phyloP scores from a whole-genome alignment of 2,113 vertebrate species.

The Reinhardtius hippoglossoides region DNA sequence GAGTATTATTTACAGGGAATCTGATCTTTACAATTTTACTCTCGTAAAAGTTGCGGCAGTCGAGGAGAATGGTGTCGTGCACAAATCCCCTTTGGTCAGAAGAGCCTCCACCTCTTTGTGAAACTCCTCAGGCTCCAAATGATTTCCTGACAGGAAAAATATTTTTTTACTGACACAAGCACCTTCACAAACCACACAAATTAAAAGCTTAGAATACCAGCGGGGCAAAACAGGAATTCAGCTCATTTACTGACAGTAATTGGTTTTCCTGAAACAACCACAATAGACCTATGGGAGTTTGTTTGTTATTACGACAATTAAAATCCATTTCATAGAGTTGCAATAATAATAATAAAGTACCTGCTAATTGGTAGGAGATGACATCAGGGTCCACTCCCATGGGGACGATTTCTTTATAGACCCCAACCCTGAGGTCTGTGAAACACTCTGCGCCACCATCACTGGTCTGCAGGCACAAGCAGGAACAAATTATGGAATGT shows the following conservation, averaged over 20 bases:
- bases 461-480: conserved; percentile 83
- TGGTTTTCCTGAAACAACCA: too few relatives aligned
- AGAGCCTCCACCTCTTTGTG: conserved; percentile 91
- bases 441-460: conserved; percentile 92
- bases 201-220: background rate
- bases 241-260: background rate
- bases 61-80: conserved; percentile 90
- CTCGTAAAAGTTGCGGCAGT: conserved; percentile 99
- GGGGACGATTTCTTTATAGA: conserved; percentile 95
- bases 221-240: background rate
- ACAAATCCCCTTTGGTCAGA: conserved; percentile 77
- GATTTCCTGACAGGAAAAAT: conserved; percentile 82
- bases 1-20: background rate
- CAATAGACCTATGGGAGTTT: too few relatives aligned
- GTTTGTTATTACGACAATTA: too few relatives aligned
- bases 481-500: background rate
- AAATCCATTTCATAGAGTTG: background rate
- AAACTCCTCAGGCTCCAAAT: conserved; percentile 92
- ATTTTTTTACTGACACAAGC: background rate
- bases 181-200: background rate
- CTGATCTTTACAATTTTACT: conserved; percentile 92
- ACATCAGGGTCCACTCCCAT: conserved; percentile 91
- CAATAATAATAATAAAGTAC: conserved; percentile 76
- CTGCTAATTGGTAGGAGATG: conserved; percentile 90
- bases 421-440: conserved; percentile 88